These are phyloP conservation scores for Triplophysa rosa DNA, from an alignment of 2,113 vertebrate species.

Conservation along the genomic window DNA sequence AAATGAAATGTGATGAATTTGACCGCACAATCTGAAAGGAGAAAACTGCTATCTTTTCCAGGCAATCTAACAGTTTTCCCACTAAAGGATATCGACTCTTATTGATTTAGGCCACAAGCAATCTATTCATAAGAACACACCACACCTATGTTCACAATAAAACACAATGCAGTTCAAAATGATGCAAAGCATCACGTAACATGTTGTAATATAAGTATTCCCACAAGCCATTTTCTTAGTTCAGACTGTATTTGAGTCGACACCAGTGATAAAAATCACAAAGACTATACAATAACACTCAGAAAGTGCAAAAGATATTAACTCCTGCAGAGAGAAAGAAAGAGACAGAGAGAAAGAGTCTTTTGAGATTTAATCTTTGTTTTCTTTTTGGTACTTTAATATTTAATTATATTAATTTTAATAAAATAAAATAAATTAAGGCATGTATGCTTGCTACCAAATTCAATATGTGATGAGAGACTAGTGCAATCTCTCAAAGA, in stretches of 20 bases:
- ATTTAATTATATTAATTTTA: not conserved
- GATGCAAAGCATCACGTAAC: constrained; percentile 4
- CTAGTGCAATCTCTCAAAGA: not conserved
- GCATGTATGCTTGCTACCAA: not conserved
- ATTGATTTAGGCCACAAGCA: not conserved
- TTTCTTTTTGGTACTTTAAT: not conserved
- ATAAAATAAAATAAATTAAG: not conserved
- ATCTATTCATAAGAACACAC: not conserved
- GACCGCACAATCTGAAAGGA: not conserved
- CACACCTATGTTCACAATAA: constrained; percentile 11
- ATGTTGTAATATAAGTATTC: constrained; percentile 23
- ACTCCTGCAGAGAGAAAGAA: not conserved
- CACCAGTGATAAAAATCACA: not conserved
- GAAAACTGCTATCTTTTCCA: not conserved
- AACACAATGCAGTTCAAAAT: not conserved
- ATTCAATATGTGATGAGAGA: not conserved
- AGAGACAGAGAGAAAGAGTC: not conserved
- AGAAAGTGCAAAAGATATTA: constrained; percentile 7
- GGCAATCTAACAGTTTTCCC: constrained; percentile 15
- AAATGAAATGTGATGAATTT: constrained; percentile 15
- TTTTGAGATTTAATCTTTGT: not conserved
- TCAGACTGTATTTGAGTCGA: constrained; percentile 35
- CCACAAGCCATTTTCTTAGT: not conserved
- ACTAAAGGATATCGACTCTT: constrained; percentile 1
- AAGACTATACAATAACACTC: not conserved